Evolutionary conservation across 2,797 vertebrate genomes (phyloP), one percentile per base, ranked within the genome.

Genomic region (Limnodromus scolopaceus): DNA sequence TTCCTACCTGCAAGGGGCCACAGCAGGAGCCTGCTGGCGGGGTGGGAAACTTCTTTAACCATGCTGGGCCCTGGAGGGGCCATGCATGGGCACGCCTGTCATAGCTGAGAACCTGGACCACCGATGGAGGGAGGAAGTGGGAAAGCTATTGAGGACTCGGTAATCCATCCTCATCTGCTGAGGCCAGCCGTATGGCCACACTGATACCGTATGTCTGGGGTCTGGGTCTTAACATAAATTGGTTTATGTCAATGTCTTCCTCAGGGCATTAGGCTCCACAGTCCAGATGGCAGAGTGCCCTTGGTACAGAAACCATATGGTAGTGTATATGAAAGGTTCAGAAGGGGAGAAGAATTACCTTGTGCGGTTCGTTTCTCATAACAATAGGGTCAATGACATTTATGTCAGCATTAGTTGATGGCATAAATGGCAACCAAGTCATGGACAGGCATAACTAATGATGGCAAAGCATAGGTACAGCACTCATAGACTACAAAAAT

Each of bases 281-380:
- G 69, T 93, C 97, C 98, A 98, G 98, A 98, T 98, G 98, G 98
- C 25, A 10, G 89, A 91, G 81, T 87, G 96, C 93, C 95, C 82
- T 85, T 48, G 58, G 91, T 96, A 78, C 85, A 97, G 93, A 95
- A 97, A 97, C 94, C 98, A 98, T 98, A 98, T 98, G 98, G 95
- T 79, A 70, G 65, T 32, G n/a, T 89, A 68, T 72, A 89, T 55
- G 76, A 82, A 78, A 94, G 36, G 22, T 92, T 97, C 88, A 93
- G 77, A 89, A 89, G 66, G 66, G 71, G 81, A 95, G 83, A 95
- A 95, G 84, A 94, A 96, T 84, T 77, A 82, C 58, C 66, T 86
- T 82, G 36, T 18, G 28, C 41, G 17, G 19, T 91, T 90, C 24
- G 34, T 95, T 87, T 97, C 92, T 92, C 75, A 51, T 80, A 92